Percentiles rank a stretch among this genome's conserved stretches.
phyloP scores from a whole-genome alignment of 1,140 invertebrate genomes.

The Drosophila ogumai region DNA sequence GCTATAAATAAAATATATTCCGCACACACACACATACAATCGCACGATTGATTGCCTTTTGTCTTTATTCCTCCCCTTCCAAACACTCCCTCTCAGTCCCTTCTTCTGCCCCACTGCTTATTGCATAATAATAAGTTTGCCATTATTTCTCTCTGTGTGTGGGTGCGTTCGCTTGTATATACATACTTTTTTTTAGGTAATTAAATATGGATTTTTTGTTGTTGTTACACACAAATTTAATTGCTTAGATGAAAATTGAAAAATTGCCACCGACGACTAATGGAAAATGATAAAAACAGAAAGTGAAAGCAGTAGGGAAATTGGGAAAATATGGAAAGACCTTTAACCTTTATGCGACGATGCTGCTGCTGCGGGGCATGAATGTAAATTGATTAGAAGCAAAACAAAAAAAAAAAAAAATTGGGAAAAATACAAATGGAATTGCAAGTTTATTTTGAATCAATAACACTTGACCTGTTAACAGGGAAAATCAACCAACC shows the following conservation, averaged over 20 bases:
- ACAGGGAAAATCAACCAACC: not conserved
- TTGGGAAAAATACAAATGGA: not conserved
- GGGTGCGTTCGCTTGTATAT: slow-evolving; percentile 1
- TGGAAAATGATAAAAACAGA: slow-evolving; percentile 22
- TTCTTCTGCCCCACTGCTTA: slow-evolving; percentile 29
- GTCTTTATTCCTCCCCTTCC: slow-evolving; percentile 16
- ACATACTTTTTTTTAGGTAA: slow-evolving; percentile 36
- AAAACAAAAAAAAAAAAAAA: not conserved
- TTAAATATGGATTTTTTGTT: slow-evolving; percentile 66
- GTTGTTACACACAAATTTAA: slow-evolving; percentile 41
- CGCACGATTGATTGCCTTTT: slow-evolving; percentile 76
- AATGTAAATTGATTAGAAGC: slow-evolving; percentile 11
- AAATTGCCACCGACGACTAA: slow-evolving; percentile 39
- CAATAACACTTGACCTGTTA: slow-evolving; percentile 23
- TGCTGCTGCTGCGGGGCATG: slow-evolving; percentile 3
- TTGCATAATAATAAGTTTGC: slow-evolving; percentile 75
- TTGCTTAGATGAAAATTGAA: slow-evolving; percentile 45
- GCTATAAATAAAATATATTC: slow-evolving; percentile 78
- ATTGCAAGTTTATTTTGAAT: slow-evolving; percentile 9
- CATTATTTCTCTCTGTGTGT: slow-evolving; percentile 55
- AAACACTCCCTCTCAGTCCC: not conserved
- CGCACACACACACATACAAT: slow-evolving; percentile 36
- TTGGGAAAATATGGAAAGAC: not conserved
- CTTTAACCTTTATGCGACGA: slow-evolving; percentile 23
- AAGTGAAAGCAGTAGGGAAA: slow-evolving; percentile 1